Base-by-base conservation (phyloP, 2,888 invertebrate genomes). In the Drosophila imparisetae region DNA sequence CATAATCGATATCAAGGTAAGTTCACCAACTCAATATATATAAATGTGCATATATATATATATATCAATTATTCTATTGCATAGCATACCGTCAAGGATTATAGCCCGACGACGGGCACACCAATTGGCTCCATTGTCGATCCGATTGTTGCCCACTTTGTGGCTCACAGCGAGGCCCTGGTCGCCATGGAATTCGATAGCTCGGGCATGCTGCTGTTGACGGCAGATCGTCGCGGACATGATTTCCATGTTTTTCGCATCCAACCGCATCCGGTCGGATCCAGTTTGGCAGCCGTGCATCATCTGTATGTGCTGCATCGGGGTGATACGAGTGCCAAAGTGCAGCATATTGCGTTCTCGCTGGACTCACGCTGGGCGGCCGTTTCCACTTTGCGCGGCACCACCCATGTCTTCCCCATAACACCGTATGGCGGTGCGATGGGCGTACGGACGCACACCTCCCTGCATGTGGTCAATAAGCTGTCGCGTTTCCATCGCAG, bases 301-400 rank as follows among this genome's bases (percentile, higher is more conserved):
- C 99, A 99, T 93, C 94, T 99, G 48, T 99, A 99, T 92, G 96
- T 98, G 38, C 93, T 99, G 75, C 98, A 98, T 92, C 94, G 99
- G 49, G 99, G 99, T 6, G 99, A 98, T 90, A 99, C 99, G 0
- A 97, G 98, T 52, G 98, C 99, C 58, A 97, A 97, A 95, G 98
- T 98, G 63, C 96, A 96, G 93, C 97, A 98, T 91, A 97, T 98
- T 92, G 95, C 96, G 59, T 98, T 99, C 91, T 98, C 98, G 1
- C 94, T 95, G 69, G 99, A 99, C 94, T 96, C 96, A 34, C 96
- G 99, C 63, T 99, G 99, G 99, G 96, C 98, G n/a, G 97, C 98
- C 2, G 95, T 99, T 7, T 98, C 98, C 48, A 98, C 99, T 0
- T 95, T 98, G 65, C 95, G 98, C 75, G 99, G 99, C 73, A 99